Conservation (phyloP, 2,113 vertebrate genomes). For the Aegithalos caudatus region DNA sequence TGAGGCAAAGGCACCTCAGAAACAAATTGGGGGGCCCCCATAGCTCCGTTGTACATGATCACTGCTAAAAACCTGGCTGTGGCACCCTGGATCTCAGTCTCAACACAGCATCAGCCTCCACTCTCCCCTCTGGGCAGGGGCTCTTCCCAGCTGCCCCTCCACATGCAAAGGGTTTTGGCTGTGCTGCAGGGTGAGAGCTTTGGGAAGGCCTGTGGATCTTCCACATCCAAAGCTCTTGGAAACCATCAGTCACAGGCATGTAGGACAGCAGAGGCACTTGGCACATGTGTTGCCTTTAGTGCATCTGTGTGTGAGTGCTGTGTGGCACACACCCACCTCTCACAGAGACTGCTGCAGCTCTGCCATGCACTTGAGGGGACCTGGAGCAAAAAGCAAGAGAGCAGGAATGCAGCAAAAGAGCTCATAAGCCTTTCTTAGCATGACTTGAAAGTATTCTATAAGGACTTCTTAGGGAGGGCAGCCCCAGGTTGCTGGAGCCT, state of each 20-base stretch:
- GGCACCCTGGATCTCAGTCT: neutral
- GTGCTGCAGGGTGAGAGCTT: neutral
- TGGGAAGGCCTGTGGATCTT: neutral
- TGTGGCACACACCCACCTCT: neutral
- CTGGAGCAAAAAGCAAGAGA: neutral
- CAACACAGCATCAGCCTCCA: neutral
- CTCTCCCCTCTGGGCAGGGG: neutral
- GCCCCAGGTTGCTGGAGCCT: neutral
- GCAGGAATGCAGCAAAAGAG: fast-evolving
- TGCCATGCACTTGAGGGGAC: neutral
- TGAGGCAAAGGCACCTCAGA: conserved; percentile 13
- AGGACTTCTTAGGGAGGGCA: neutral
- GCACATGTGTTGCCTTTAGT: fast-evolving
- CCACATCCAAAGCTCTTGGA: neutral
- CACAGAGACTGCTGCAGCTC: neutral
- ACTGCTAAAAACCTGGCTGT: neutral
- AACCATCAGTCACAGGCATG: fast-evolving
- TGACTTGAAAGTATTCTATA: neutral
- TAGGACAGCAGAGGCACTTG: neutral
- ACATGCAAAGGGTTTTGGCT: fast-evolving
- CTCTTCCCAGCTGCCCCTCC: neutral
- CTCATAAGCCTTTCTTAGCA: neutral
- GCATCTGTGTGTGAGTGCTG: neutral
- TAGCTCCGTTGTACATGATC: fast-evolving
- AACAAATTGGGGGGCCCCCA: fast-evolving